Base-by-base conservation (phyloP, 2,888 invertebrate species). In the Eristalis intricaria region DNA sequence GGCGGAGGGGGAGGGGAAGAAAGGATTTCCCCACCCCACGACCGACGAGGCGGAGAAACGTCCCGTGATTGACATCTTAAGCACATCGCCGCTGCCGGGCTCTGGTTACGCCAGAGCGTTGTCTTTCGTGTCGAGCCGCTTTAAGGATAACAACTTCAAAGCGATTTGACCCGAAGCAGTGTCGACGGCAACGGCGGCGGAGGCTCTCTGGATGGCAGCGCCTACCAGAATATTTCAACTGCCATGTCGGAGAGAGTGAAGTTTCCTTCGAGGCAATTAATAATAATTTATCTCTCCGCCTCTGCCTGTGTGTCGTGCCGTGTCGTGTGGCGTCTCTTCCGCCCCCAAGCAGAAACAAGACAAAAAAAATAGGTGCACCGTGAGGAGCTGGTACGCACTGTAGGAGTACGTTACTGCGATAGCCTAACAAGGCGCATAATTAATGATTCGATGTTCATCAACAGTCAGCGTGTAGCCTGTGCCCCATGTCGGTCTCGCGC, bases 391-490 rank as follows among this genome's bases (percentile, higher is more conserved):
- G 23, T 66, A 81, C 69, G 81, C 32, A 69, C 69, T 38, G 26
- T 65, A 22, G 35, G 50, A 32, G 43, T 32, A 23, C 65, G 56
- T 7, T 60, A 76, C 40, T n/a, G 60, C 13, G 60, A 26, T 26
- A 50, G 78, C 79, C 73, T 80, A 79, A 84, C 86, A 86, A 86
- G 86, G 84, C 76, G 71, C 84, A 87, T 84, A 84, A 87, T 80
- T 84, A 87, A 87, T 87, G 79, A 76, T 76, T 84, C 80, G 75
- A 84, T 84, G 84, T 87, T 87, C 83, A 87, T 87, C 87, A 87
- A 69, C 84, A 87, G 84, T 87, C 87, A 84, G 84, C 84, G 73
- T 84, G 87, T 84, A 79, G 68, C 58, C 71, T 50, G 75, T 68
- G 70, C 65, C 71, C 68, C 73, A 71, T 43, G 40, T 43, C 43